phyloP scores from a whole-genome alignment of 1,140 invertebrate genomes.

The Drosophila guanche region DNA sequence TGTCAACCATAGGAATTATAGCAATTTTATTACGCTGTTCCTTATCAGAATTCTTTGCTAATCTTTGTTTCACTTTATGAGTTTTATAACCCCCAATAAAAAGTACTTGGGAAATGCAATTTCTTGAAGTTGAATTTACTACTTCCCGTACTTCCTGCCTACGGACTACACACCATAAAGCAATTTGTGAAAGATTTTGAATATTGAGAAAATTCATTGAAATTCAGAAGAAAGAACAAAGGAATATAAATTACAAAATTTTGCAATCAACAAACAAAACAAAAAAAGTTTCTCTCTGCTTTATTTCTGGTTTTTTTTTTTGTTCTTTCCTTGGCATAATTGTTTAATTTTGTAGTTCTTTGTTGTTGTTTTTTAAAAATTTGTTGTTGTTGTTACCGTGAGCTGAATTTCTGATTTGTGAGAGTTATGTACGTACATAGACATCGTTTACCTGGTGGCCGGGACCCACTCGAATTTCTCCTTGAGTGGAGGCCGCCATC shows the following conservation, averaged over 20 bases:
- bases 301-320: conserved; percentile 2
- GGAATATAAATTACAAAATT: conserved; percentile 36
- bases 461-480: conserved; percentile 97
- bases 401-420: conserved; percentile 83
- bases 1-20: too few species aligned
- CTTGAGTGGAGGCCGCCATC: conserved; percentile 90
- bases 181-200: conserved; percentile 21
- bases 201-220: conserved; percentile 21
- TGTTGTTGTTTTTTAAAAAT: conserved; percentile 43
- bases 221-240: conserved; percentile 23
- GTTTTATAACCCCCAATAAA: too few species aligned
- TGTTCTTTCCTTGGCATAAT: conserved; percentile 33
- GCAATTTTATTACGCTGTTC: too few species aligned
- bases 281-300: conserved; percentile 7
- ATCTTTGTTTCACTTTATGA: too few species aligned
- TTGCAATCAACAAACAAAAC: conserved; percentile 34
- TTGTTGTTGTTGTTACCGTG: conserved; percentile 84
- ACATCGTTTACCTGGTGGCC: conserved; percentile 93
- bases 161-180: conserved; percentile 28
- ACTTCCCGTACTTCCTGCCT: conserved; percentile 8
- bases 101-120: not conserved
- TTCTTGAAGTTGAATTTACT: conserved; percentile 5
- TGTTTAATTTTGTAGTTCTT: conserved; percentile 69
- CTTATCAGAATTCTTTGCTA: too few species aligned
- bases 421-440: conserved; percentile 86